Evolutionary conservation across 2,888 invertebrate species (phyloP), one percentile per base, ranked within the genome.

Genomic region (Hermaeophaga mercurialis): DNA sequence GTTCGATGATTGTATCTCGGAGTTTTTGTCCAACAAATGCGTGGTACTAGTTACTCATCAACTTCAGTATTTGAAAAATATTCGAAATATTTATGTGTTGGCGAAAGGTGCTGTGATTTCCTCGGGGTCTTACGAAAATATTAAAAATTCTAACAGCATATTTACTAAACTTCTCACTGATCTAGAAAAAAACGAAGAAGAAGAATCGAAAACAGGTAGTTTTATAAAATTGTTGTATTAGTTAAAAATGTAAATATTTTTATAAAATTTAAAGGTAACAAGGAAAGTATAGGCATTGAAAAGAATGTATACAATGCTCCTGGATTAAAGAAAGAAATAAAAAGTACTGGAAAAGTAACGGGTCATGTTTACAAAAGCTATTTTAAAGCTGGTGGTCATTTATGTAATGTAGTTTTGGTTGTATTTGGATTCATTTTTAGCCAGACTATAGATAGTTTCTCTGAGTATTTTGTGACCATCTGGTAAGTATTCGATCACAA

Each of bases 381-480:
- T 75, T 81, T 91, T 54, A 74, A 77, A n/a, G 88, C 90, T 4
- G 88, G 89, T 38, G 91, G 91, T 0, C 84, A 86, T 63, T 82
- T 82, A 58, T 58, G 54, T 9, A 64, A 61, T 26, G 49, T 48
- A 8, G 6, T 61, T 2, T 26, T 44, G 11, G 81, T 89, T 26
- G 88, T 87, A 61, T 65, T 86, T 26, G 44, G 56, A 12, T 65
- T 67, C 48, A 5, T 63, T n/a, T 1, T 57, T 2, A 59, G 61
- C 12, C 64, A 66, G 46, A 17, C 58, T 15, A 76, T 87, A 36
- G 89, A 88, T 1, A 91, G 90, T 7, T 83, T 84, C 7, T 85
- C 88, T 0, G 93, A 93, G 74, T 91, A 86, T 78, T 93, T 90
- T 80, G 83, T 91, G 2, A 84, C 88, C 2, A 86, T 84, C 71